These are phyloP conservation scores for Antennarius maculatus DNA, from an alignment of 2,797 vertebrate genomes.

Conservation along the genomic window DNA sequence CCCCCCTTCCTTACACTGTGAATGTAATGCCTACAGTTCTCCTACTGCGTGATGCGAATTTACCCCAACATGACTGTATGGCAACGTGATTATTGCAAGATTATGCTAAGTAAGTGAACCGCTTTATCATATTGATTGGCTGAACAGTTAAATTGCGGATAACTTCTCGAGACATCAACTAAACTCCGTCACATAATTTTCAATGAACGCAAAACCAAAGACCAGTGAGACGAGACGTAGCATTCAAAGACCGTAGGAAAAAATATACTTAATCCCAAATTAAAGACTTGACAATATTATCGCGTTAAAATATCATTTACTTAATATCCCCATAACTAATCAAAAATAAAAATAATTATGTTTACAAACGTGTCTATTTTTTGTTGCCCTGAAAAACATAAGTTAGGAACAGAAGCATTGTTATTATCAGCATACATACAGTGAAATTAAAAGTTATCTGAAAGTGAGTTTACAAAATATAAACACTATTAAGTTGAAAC, in stretches of 20 bases:
- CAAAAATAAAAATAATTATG: background rate
- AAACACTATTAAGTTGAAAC: no score
- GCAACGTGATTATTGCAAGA: background rate
- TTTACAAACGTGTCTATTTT: background rate
- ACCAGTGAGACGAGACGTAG: background rate
- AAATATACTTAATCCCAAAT: background rate
- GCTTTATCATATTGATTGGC: no score
- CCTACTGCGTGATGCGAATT: no score
- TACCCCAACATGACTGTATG: no score
- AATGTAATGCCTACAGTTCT: no score
- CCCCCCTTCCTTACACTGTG: no score
- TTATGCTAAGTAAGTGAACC: background rate
- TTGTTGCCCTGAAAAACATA: background rate
- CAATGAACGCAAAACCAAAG: no score
- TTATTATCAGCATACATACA: background rate
- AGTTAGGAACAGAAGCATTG: accelerated
- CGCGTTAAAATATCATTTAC: no score
- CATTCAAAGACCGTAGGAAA: background rate
- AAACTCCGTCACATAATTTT: no score
- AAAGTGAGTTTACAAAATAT: background rate
- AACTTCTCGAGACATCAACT: no score
- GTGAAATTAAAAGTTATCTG: background rate
- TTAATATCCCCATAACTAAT: accelerated
- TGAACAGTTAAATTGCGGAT: no score
- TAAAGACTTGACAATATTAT: background rate